phyloP scores from a whole-genome alignment of 2,797 vertebrate species.

The Halcyon leucocephala region DNA sequence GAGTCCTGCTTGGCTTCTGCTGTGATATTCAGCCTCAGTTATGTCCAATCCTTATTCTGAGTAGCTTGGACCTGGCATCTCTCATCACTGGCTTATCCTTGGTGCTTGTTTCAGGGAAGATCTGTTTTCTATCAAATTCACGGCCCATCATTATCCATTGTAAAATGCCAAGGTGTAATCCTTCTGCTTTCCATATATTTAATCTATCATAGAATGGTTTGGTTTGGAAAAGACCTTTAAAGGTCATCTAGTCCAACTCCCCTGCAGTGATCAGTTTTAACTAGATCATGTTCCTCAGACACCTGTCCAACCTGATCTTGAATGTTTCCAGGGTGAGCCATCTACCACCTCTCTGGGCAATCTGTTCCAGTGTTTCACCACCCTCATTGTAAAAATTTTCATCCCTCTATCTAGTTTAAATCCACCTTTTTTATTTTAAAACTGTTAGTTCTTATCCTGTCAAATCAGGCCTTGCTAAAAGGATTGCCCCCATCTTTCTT shows the following conservation, averaged over 20 bases:
- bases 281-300: too few species aligned
- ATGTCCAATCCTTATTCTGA: not conserved
- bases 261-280: too few species aligned
- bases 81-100: not conserved
- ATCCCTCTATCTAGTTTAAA: not conserved
- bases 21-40: not conserved
- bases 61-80: not conserved
- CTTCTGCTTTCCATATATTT: not conserved
- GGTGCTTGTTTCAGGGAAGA: not conserved
- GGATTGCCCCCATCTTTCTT: too few species aligned
- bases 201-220: not conserved
- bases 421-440: not conserved
- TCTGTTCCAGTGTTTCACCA: not conserved
- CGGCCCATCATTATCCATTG: not conserved
- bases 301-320: too few species aligned
- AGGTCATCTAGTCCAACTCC: too few species aligned
- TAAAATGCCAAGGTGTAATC: not conserved
- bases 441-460: not conserved
- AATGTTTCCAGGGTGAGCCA: too few species aligned
- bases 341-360: too few species aligned
- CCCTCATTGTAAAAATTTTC: not conserved
- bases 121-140: not conserved
- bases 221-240: too few species aligned
- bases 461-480: too few species aligned
- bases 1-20: not conserved